A percentile compares a stretch with the other conserved stretches of the same genome.
These are phyloP conservation scores for Drosophila koepferae DNA, from an alignment of 2,888 invertebrate species.

Conservation along the genomic window DNA sequence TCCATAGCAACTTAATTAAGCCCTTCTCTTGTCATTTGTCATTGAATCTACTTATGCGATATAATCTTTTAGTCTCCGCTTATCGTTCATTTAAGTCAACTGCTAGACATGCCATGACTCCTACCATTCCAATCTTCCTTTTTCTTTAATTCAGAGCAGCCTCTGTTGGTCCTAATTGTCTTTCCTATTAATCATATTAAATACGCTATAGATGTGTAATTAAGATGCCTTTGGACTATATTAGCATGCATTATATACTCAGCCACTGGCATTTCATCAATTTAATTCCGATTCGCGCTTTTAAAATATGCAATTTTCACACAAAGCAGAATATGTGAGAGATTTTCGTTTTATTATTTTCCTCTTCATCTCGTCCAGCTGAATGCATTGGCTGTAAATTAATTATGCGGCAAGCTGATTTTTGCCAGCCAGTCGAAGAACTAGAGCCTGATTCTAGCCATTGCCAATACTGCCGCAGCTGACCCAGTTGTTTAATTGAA, in stretches of 20 bases:
- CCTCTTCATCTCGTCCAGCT: slow-evolving; percentile 4
- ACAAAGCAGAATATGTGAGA: slow-evolving; percentile 10
- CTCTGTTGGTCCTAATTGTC: background rate
- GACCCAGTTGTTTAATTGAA: slow-evolving; percentile 80
- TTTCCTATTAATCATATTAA: background rate
- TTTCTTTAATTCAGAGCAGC: too few species aligned
- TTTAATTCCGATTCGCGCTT: slow-evolving; percentile 22
- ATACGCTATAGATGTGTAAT: slow-evolving; percentile 3
- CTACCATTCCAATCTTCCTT: background rate
- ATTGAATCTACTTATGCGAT: background rate
- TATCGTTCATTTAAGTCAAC: background rate
- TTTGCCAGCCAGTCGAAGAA: slow-evolving; percentile 27
- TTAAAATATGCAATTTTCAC: slow-evolving; percentile 41
- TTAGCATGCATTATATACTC: slow-evolving; percentile 16
- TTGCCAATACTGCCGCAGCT: slow-evolving; percentile 62
- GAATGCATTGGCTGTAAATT: slow-evolving; percentile 61
- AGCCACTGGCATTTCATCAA: slow-evolving; percentile 33
- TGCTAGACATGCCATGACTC: background rate
- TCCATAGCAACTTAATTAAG: background rate
- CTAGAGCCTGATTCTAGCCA: slow-evolving; percentile 16
- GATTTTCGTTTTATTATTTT: background rate
- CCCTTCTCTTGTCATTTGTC: background rate
- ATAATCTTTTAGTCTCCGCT: background rate
- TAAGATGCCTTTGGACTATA: slow-evolving; percentile 18
- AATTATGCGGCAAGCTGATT: slow-evolving; percentile 69